Conservation (phyloP, 2,888 invertebrate genomes). For the Balanococcus diminutus region DNA sequence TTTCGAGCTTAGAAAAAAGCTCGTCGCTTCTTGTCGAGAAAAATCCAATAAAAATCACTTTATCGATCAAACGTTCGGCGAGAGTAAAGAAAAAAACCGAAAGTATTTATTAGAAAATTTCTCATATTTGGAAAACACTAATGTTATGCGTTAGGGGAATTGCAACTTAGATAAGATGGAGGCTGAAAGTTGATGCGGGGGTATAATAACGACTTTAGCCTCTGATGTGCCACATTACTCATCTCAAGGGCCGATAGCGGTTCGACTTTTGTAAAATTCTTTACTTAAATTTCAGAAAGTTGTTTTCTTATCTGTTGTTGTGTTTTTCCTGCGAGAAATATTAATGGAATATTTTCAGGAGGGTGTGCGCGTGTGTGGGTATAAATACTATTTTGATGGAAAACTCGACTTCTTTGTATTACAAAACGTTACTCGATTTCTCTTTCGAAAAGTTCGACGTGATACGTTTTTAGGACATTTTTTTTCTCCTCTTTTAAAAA, state of each 20-base stretch:
- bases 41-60: constrained; percentile 38
- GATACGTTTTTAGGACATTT: not conserved
- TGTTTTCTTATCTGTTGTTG: constrained; percentile 46
- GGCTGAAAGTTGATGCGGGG: constrained; percentile 29
- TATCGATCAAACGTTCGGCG: constrained; percentile 33
- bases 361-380: constrained; percentile 41
- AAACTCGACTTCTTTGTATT: constrained; percentile 24
- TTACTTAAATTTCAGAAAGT: constrained; percentile 45
- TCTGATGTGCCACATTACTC: constrained; percentile 55
- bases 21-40: not conserved
- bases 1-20: not conserved
- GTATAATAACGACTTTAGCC: constrained; percentile 54
- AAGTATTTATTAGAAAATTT: constrained; percentile 54
- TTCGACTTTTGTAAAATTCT: constrained; percentile 54
- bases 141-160: constrained; percentile 54
- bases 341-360: constrained; percentile 45
- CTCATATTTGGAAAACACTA: constrained; percentile 55
- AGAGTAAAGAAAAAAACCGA: constrained; percentile 1
- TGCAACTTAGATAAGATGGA: constrained; percentile 48
- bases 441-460: constrained; percentile 9
- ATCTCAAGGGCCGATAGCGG: constrained; percentile 53
- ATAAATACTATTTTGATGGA: constrained; percentile 50
- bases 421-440: constrained; percentile 15
- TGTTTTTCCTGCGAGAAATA: constrained; percentile 47
- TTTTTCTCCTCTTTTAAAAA: not conserved